Evolutionary conservation across 2,888 invertebrate species (phyloP), one percentile per base, ranked within the genome.

Genomic region (Pristionchus mayeri): DNA sequence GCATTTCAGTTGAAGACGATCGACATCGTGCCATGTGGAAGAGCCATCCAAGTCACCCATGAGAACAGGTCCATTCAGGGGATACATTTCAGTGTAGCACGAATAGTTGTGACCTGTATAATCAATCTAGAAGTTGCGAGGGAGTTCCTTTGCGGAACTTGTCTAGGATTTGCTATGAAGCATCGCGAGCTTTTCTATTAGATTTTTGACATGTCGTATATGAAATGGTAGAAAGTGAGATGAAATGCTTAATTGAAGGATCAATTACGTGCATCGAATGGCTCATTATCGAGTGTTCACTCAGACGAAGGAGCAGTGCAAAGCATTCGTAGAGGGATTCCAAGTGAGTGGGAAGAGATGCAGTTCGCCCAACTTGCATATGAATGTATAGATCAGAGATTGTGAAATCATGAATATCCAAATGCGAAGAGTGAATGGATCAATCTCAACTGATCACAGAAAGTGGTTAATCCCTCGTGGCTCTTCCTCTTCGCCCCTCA

Each of bases 241-340:
- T 60, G n/a, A 60, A 60, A 13, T 60, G 57, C 30, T n/a, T 27
- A 13, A 48, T 71, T 95, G 85, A 93, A 97, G 97, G 94, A 98
- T 99, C 90, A 96, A 97, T 93, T 99, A 99, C 93, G 97, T 99
- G 84, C 99, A 99, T 93, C 94, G 97, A 92, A 97, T 98, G 97
- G 99, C 99, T 0, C 97, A 98, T 94, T 98, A 98, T 93, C 95
- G 98, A 87, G 98, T 99, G 97, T 97, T 98, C 93, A 96, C 96
- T 13, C 98, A 98, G 94, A 99, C 99, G 88, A 96, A 96, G 92
- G 97, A 98, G 89, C 99, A 99, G 94, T 97, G 98, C 0, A 95
- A 96, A 76, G 97, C 98, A 11, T 99, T 99, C 93, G 97, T 98
- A 88, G 95, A 96, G 91, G 99, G 98, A 3, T 99, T 99, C 93